Base-by-base conservation (phyloP, 2,113 vertebrate species). In the Laticauda colubrina region DNA sequence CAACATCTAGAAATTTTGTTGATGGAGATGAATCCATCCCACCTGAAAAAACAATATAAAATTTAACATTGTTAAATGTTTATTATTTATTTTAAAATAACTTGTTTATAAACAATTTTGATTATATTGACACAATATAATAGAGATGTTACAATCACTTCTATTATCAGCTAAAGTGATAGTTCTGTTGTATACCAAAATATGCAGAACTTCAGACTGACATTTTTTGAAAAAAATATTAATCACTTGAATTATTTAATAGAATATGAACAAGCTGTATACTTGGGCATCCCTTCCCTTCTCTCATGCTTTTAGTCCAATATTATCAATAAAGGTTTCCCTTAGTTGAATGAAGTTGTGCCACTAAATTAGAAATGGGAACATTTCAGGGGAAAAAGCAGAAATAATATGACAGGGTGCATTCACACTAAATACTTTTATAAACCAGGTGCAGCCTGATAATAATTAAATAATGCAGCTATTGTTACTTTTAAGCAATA, bases 31-130 rank as follows among this genome's bases (percentile, higher is more conserved):
- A 96, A 91, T 97, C 96, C 95, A 97, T 97, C 94, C 90, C 94
- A 94, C 95, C 98, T 98, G 96, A 86, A 98, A 98, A 97, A 86
- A 45, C 97, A 97, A 96, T 91, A 64, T 85, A 93, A 93, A 57
- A 94, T 92, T 61, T 87, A 34, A 61, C 39, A 64, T 55, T 91
- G 9, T 87, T 55, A n/a, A 87, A 59, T 57, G 45, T 61, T 29
- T 85, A 51, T n/a, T 43, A 85, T 26, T 91, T 39, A 86, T 23
- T 87, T 64, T 34, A 64, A 64, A 53, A 7, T 1, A 90, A 3
- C 21, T 59, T 69, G 29, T 15, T 21, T 24, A n/a, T 48, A 18
- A 53, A 9, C 2, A 11, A 45, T 10, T 56, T 69, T 56, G 23
- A 45, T 18, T 39, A 48, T 29, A 56, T 2, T 3, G 43, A 43